These are phyloP conservation scores for Lagria hirta DNA, from an alignment of 2,888 invertebrate species.

Conservation along the genomic window DNA sequence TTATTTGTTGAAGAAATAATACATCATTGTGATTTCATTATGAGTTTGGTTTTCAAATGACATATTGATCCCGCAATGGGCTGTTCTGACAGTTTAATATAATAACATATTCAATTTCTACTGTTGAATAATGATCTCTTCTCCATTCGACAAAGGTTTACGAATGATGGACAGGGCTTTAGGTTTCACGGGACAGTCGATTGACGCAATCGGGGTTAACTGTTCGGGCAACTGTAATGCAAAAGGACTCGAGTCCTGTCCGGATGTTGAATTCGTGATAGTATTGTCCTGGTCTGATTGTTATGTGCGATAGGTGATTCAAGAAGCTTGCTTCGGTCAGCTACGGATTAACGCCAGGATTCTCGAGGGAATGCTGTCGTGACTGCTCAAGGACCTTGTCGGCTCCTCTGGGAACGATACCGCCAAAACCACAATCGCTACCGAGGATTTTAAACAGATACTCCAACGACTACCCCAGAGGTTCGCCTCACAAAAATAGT, in stretches of 20 bases:
- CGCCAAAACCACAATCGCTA: slow-evolving; percentile 40
- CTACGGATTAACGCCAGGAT: slow-evolving; percentile 41
- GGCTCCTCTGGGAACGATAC: slow-evolving; percentile 38
- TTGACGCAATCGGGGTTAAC: slow-evolving; percentile 39
- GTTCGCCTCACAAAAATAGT: too few species aligned
- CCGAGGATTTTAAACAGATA: slow-evolving; percentile 41
- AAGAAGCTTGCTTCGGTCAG: slow-evolving; percentile 44
- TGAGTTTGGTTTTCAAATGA: slow-evolving; percentile 30
- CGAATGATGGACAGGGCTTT: slow-evolving; percentile 29
- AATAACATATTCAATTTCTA: slow-evolving; percentile 41
- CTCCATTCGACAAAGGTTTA: slow-evolving; percentile 31
- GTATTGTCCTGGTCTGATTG: slow-evolving; percentile 39
- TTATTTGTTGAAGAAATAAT: slow-evolving; percentile 26
- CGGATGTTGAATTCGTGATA: slow-evolving; percentile 16
- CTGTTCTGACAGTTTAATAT: slow-evolving; percentile 32
- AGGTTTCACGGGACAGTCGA: slow-evolving; percentile 28
- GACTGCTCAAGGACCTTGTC: slow-evolving; percentile 30
- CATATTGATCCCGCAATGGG: slow-evolving; percentile 33
- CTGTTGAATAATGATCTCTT: slow-evolving; percentile 38
- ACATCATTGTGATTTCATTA: slow-evolving; percentile 35
- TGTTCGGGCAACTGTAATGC: slow-evolving; percentile 32
- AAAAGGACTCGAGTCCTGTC: slow-evolving; percentile 30
- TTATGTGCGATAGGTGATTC: slow-evolving; percentile 45
- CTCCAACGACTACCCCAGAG: neutral
- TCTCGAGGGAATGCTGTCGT: slow-evolving; percentile 38